Evolutionary conservation across 2,888 invertebrate species (phyloP), one percentile per base, ranked within the genome.

Genomic region (Polyommatus icarus): DNA sequence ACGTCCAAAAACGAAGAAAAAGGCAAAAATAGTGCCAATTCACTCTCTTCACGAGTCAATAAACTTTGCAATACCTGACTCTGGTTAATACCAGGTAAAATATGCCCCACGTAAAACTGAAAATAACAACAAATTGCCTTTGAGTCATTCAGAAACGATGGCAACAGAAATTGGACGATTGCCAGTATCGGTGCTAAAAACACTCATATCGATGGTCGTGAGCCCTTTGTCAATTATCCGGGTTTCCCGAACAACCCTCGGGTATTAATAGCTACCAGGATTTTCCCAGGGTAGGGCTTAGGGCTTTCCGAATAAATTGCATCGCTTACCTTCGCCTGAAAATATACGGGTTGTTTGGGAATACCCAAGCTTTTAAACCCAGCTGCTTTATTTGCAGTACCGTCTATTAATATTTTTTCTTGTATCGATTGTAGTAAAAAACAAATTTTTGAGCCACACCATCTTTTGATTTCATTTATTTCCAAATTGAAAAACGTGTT

Each of bases 81-180:
- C 29, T 67, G 29, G 15, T 67, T 29, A 67, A 18, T 40, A 72
- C 72, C 72, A 72, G 72, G 72, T 72, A n/a, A 72, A 40, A 12
- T 36, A 71, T 77, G 77, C 61, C 78, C 32, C 67, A 76, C 72
- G 71, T 76, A 78, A 72, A 77, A 79, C 77, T 80, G 72, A 78
- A 79, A 78, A 61, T 73, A 77, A 78, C 71, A 71, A 61, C 79
- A 82, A 83, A 83, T 89, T 89, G 88, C 89, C 20, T 87, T 84
- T 82, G 80, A 79, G 86, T 84, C 82, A 82, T 81, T 84, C 84
- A 83, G 83, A 87, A 86, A 83, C 83, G 81, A 83, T 82, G 83
- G 84, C 86, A 84, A 85, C 86, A 83, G 83, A 86, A 85, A 84
- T 89, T 87, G 87, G 85, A 82, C 80, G 81, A 80, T 80, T 84